Conservation (phyloP, 2,113 vertebrate species). For the Ranitomeya imitator region DNA sequence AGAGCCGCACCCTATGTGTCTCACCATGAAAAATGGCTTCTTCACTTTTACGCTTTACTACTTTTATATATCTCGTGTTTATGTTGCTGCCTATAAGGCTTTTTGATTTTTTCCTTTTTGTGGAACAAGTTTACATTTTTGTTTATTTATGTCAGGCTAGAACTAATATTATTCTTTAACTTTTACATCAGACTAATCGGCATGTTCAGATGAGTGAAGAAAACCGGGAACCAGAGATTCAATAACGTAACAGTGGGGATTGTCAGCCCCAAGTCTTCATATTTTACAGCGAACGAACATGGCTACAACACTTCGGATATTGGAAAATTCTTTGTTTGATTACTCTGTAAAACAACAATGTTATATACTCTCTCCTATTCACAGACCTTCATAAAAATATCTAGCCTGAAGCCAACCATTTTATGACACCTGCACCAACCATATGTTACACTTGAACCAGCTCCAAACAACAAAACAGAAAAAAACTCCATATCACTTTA, state of each 20-base stretch:
- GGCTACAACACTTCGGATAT: neutral
- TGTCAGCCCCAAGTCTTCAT: neutral
- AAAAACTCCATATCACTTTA: neutral
- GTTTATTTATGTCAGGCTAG: too few species aligned
- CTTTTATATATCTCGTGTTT: too few species aligned
- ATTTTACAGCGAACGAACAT: neutral
- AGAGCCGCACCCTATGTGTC: too few species aligned
- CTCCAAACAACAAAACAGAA: neutral
- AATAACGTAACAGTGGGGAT: neutral
- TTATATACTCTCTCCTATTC: neutral
- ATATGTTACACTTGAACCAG: neutral
- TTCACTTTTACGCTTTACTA: too few species aligned
- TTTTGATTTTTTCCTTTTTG: too few species aligned
- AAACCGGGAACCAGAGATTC: neutral
- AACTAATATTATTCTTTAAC: too few species aligned
- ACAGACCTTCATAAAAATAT: neutral
- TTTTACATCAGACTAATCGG: too few species aligned
- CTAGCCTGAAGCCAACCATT: neutral
- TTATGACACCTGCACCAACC: neutral
- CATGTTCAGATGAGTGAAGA: too few species aligned
- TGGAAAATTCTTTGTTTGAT: neutral
- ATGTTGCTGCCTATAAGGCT: too few species aligned
- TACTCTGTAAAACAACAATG: neutral
- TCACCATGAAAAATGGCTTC: too few species aligned
- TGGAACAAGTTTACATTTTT: too few species aligned